phyloP scores from a whole-genome alignment of 2,888 invertebrate genomes.

The Tipula helvola region DNA sequence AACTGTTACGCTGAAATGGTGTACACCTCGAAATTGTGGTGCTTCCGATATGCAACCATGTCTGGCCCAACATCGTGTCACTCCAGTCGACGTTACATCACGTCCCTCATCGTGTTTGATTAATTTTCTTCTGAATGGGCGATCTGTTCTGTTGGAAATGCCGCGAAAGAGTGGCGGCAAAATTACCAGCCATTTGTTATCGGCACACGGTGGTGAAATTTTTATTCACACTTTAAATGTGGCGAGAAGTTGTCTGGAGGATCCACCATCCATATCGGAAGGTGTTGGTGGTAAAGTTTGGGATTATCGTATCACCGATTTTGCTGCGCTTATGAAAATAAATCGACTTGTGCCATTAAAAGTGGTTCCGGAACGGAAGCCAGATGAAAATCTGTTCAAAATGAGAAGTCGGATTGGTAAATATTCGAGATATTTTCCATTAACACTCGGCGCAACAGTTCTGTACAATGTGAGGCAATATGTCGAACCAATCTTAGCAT shows the following conservation, averaged over 20 bases:
- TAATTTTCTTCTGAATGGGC: slow-evolving; percentile 89
- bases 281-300: slow-evolving; percentile 89
- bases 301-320: slow-evolving; percentile 74
- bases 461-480: slow-evolving; percentile 72
- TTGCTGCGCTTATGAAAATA: slow-evolving; percentile 76
- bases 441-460: slow-evolving; percentile 78
- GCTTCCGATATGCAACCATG: slow-evolving; percentile 70
- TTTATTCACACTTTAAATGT: slow-evolving; percentile 88
- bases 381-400: slow-evolving; percentile 39
- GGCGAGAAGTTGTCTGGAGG: slow-evolving; percentile 75
- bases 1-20: slow-evolving; percentile 87
- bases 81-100: slow-evolving; percentile 93
- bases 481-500: slow-evolving; percentile 64
- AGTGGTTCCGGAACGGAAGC: slow-evolving; percentile 28
- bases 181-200: slow-evolving; percentile 82
- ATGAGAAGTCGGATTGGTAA: slow-evolving; percentile 59
- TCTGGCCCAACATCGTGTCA: slow-evolving; percentile 77
- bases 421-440: slow-evolving; percentile 76
- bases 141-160: slow-evolving; percentile 87
- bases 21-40: slow-evolving; percentile 83
- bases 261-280: slow-evolving; percentile 90
- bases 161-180: slow-evolving; percentile 72
- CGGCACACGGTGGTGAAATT: slow-evolving; percentile 91
- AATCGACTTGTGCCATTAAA: slow-evolving; percentile 66
- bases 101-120: slow-evolving; percentile 94